These are phyloP conservation scores for Eurois occulta DNA, from an alignment of 2,888 invertebrate genomes.

Conservation along the genomic window DNA sequence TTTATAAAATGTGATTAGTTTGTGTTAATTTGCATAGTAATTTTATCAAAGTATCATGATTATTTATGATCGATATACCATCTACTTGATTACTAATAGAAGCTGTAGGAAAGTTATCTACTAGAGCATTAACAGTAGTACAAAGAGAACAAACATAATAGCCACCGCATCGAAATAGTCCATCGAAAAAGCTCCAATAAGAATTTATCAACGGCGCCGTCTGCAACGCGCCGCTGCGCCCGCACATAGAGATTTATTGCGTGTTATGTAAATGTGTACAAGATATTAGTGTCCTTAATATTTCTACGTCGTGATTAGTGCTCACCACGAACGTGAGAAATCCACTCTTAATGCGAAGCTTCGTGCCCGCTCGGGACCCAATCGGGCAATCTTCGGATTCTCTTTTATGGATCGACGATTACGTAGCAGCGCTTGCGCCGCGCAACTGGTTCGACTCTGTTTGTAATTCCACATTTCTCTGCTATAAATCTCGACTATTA, in stretches of 20 bases:
- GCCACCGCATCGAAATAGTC: constrained; percentile 79
- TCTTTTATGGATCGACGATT: constrained; percentile 78
- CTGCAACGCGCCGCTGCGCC: constrained; percentile 76
- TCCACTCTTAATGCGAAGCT: constrained; percentile 77
- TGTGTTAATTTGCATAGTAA: constrained; percentile 25
- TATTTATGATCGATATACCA: not conserved
- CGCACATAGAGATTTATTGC: constrained; percentile 84
- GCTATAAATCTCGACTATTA: constrained; percentile 63
- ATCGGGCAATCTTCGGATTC: constrained; percentile 81
- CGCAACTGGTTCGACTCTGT: constrained; percentile 65
- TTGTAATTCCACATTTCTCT: constrained; percentile 61
- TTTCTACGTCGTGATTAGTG: constrained; percentile 87
- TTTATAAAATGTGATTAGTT: constrained; percentile 30
- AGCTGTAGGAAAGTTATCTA: not conserved
- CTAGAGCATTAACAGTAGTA: constrained; percentile 23
- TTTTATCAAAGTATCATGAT: constrained; percentile 18
- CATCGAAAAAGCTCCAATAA: constrained; percentile 81
- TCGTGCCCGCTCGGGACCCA: constrained; percentile 77
- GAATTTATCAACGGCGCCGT: constrained; percentile 87
- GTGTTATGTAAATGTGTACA: constrained; percentile 89
- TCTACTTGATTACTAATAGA: not conserved
- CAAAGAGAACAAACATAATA: constrained; percentile 59
- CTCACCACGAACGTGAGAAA: constrained; percentile 82
- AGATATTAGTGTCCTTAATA: constrained; percentile 89
- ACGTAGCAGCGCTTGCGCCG: constrained; percentile 65